A percentile compares a stretch with the other conserved stretches of the same genome.
phyloP scores from a whole-genome alignment of 2,113 vertebrate genomes.

The Jacana jacana region DNA sequence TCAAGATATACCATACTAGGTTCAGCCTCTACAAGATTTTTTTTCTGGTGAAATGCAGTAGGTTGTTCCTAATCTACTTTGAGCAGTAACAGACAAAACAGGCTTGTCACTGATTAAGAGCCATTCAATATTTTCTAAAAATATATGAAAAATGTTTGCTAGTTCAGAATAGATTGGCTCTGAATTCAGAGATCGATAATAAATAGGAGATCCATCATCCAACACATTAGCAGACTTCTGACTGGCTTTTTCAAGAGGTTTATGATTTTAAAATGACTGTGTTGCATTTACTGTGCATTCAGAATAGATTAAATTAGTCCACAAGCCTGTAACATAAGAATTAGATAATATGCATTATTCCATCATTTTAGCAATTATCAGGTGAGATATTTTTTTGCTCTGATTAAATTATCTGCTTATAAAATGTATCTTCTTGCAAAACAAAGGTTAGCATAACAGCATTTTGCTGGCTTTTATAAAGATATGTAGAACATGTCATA shows the following conservation, averaged over 20 bases:
- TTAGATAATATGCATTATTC: not conserved
- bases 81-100: not conserved
- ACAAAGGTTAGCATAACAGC: not conserved
- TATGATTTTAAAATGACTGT: slow-evolving; percentile 24
- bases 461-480: not conserved
- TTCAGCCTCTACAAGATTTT: not conserved
- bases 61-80: not conserved
- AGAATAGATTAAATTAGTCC: not conserved
- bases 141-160: slow-evolving; percentile 6
- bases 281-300: not conserved
- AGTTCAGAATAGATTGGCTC: not conserved
- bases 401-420: not conserved
- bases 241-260: not conserved
- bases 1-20: not conserved
- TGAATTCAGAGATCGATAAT: slow-evolving; percentile 15
- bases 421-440: not conserved
- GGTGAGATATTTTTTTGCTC: not conserved
- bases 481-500: not conserved
- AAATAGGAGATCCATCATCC: slow-evolving; percentile 29
- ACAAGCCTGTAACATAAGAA: not conserved
- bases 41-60: not conserved
- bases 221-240: not conserved
- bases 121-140: slow-evolving; percentile 56
- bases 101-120: slow-evolving; percentile 29
- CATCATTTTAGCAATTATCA: not conserved